Evolutionary conservation across 2,888 invertebrate species (phyloP), one percentile per base, ranked within the genome.

Genomic region (Hydrotaea cyrtoneurina): DNA sequence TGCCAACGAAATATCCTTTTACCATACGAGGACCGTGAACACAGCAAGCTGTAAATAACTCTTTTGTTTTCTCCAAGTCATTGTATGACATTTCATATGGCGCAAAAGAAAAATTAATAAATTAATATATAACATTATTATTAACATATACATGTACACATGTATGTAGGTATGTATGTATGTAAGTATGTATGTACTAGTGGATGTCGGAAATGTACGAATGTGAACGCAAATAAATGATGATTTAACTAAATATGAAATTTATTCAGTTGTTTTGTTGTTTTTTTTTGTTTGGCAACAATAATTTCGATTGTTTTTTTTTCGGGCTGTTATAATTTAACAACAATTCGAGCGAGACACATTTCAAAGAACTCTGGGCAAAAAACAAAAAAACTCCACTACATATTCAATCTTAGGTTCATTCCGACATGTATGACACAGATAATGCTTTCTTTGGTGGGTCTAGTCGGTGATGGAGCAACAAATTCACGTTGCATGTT

Each of bases 151-250:
- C 23, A 59, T 23, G 7, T 31, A 59, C 13, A 59, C 39, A 39
- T 39, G 4, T 11, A 8, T 59, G 26, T 26, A 15, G 1, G 19
- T 57, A 19, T 10, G 57, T 4, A 57, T 4, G 4, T 11, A 8
- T 59, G 26, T 26, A 15, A 2, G 19, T 57, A 19, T 10, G 57
- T 4, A 57, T 57, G 23, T 11, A 10, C 23, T 11, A 57, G 10
- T 57, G 19, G 7, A 1, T 57, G 21, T 57, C 19, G 57, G 11
- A 43, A 50, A 50, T n/a, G 15, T 26, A 23, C 26, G 26, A 59
- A 59, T 59, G 26, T 23, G 59, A 59, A 26, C 59, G 59, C 59
- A 26, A 59, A 59, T 59, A 59, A 59, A 59, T 59, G 26, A 23
- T 59, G 59, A 59, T 59, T 59, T 59, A 23, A 59, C 13, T 26